phyloP scores from a whole-genome alignment of 2,797 vertebrate species.

The Atherinosoma microstoma region DNA sequence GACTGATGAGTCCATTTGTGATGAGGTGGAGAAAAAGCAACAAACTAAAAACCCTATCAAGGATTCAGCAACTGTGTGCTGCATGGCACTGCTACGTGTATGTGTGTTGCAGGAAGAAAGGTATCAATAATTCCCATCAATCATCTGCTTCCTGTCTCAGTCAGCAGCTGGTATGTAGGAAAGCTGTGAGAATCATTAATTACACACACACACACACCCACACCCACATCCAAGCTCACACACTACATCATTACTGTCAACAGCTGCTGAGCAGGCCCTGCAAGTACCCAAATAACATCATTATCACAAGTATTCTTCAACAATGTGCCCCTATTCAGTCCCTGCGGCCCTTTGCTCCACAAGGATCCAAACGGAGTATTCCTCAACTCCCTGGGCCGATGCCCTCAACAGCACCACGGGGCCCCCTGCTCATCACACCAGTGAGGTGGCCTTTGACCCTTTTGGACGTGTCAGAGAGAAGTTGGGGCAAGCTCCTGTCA shows the following conservation, averaged over 20 bases:
- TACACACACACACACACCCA: constrained; percentile 55
- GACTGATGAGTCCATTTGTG: constrained; percentile 75
- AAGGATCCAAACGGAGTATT: constrained; percentile 65
- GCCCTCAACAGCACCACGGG: constrained; percentile 38
- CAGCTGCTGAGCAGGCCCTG: constrained; percentile 77
- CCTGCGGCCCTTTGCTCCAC: constrained; percentile 63
- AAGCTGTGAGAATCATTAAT: constrained; percentile 78
- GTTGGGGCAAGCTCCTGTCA: constrained; percentile 70
- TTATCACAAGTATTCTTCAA: constrained; percentile 82
- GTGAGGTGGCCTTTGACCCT: constrained; percentile 74
- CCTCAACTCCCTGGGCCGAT: constrained; percentile 47
- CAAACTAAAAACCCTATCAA: constrained; percentile 67
- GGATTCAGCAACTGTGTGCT: constrained; percentile 48
- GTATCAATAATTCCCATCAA: constrained; percentile 82
- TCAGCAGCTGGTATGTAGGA: constrained; percentile 81
- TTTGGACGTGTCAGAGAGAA: constrained; percentile 75
- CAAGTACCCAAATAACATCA: constrained; percentile 78
- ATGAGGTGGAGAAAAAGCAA: constrained; percentile 68
- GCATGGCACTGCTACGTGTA: constrained; percentile 40
- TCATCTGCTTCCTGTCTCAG: constrained; percentile 79
- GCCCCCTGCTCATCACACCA: constrained; percentile 69
- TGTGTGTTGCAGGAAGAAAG: constrained; percentile 59
- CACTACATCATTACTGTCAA: constrained; percentile 80
- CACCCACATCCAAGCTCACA: constrained; percentile 51
- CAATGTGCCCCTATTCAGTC: constrained; percentile 69